Conservation (phyloP, 2,888 invertebrate species). For the Galerucella calmariensis region DNA sequence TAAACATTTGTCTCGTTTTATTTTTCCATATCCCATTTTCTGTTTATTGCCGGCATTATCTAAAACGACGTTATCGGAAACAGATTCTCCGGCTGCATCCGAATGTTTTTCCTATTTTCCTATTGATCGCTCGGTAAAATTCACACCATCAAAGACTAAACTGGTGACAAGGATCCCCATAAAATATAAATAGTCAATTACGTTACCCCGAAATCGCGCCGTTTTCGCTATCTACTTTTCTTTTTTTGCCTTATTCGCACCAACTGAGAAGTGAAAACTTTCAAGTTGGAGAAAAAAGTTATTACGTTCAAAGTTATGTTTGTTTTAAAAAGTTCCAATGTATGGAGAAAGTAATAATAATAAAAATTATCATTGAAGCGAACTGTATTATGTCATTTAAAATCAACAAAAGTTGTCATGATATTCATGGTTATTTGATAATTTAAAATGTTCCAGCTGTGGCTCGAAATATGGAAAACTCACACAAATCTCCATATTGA, state of each 20-base stretch:
- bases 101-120: conserved; percentile 34
- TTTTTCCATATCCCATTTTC: conserved; percentile 21
- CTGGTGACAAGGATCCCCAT: conserved; percentile 34
- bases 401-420: too few relatives aligned
- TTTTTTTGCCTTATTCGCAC: conserved; percentile 16
- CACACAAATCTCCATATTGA: too few relatives aligned
- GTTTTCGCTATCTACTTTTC: conserved; percentile 2
- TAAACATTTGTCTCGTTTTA: conserved; percentile 14
- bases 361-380: neutral
- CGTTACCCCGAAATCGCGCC: conserved; percentile 26
- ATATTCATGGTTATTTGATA: too few relatives aligned
- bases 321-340: neutral
- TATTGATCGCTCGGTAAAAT: conserved; percentile 32
- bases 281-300: conserved; percentile 11
- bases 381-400: too few relatives aligned
- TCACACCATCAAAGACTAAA: conserved; percentile 33
- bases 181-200: conserved; percentile 36
- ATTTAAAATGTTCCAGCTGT: too few relatives aligned
- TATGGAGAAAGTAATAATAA: neutral
- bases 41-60: conserved; percentile 21
- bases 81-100: conserved; percentile 31
- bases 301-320: neutral
- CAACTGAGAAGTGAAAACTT: conserved; percentile 3
- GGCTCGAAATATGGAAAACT: too few relatives aligned
- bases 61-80: conserved; percentile 34